Conservation (phyloP, 2,888 invertebrate species). For the Agrotis puta region DNA sequence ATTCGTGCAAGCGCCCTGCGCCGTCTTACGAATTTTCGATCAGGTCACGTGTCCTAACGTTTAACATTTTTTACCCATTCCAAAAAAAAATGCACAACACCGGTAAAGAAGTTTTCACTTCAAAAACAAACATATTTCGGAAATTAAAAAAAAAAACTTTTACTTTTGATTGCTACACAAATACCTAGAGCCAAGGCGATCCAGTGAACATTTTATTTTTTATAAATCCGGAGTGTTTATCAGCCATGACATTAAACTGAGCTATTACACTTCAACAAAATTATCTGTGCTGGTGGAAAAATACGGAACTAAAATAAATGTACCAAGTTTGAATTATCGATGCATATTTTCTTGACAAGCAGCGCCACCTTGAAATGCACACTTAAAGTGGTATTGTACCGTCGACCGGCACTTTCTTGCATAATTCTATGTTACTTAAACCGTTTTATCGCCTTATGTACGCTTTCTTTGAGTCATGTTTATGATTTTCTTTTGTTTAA, state of each 20-base stretch:
- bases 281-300: too few relatives aligned
- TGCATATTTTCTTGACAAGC: too few relatives aligned
- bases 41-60: too few relatives aligned
- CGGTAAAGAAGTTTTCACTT: not conserved
- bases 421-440: slow-evolving; percentile 34
- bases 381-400: not conserved
- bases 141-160: slow-evolving; percentile 29
- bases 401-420: slow-evolving; percentile 38
- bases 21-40: too few relatives aligned
- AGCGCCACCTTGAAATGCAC: too few relatives aligned
- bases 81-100: not conserved
- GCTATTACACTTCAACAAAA: slow-evolving; percentile 14
- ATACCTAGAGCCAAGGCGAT: slow-evolving; percentile 49
- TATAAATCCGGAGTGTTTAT: slow-evolving; percentile 27
- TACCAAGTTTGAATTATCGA: too few relatives aligned
- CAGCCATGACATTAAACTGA: slow-evolving; percentile 49
- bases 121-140: not conserved
- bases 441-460: slow-evolving; percentile 11
- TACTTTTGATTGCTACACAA: slow-evolving; percentile 43
- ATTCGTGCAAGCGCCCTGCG: too few relatives aligned
- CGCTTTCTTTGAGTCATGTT: slow-evolving; percentile 29
- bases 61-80: too few relatives aligned
- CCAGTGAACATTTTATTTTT: slow-evolving; percentile 22
- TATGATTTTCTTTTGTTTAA: slow-evolving; percentile 13
- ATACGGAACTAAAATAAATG: too few relatives aligned